phyloP scores from a whole-genome alignment of 2,888 invertebrate genomes.

The Bellardia bayeri region DNA sequence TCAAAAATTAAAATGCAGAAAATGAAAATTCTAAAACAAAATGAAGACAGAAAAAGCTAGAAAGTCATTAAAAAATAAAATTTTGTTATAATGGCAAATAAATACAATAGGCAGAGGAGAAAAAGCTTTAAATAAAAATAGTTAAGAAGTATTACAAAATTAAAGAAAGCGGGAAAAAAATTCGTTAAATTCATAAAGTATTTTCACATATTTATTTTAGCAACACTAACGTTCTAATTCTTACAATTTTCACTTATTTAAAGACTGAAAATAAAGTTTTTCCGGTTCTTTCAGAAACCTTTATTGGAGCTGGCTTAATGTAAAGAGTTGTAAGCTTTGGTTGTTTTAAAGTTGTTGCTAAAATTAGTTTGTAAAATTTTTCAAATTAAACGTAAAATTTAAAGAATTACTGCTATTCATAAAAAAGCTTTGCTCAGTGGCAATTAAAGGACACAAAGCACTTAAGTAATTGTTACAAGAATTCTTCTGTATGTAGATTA shows the following conservation, averaged over 20 bases:
- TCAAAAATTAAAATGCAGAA: constrained; percentile 19
- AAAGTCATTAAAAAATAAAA: neutral
- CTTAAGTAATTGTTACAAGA: neutral
- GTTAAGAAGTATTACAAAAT: neutral
- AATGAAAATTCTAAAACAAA: neutral
- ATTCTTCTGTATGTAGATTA: neutral
- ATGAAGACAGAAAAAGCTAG: constrained; percentile 38
- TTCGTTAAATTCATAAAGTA: neutral
- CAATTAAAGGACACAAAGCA: too few relatives aligned
- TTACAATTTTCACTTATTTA: neutral
- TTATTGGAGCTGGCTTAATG: neutral
- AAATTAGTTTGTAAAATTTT: neutral
- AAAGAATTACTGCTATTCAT: neutral
- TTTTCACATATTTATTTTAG: neutral
- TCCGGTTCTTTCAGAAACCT: neutral
- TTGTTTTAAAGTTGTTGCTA: neutral
- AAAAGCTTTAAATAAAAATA: constrained; percentile 12
- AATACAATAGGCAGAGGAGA: neutral
- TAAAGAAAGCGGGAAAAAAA: neutral
- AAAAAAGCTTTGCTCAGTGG: neutral
- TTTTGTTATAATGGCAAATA: constrained; percentile 2
- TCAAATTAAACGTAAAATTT: neutral
- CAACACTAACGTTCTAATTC: neutral
- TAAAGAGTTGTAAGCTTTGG: neutral
- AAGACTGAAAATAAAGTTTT: neutral